Evolutionary conservation across 2,888 invertebrate genomes (phyloP).

Genomic region (Eutolmus rufibarbis): DNA sequence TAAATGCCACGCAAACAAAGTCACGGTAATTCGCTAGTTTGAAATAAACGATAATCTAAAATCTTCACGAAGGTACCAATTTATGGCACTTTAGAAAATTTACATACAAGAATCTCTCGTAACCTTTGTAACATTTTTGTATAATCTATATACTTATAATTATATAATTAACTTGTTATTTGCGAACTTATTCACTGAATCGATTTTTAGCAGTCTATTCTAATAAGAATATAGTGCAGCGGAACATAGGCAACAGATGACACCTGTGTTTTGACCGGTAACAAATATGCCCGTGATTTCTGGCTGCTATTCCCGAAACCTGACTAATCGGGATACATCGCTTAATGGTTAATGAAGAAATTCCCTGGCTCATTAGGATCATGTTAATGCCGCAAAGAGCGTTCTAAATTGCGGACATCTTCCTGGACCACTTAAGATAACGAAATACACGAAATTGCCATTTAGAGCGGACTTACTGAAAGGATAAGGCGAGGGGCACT

Average conservation of each 20-base stretch:
- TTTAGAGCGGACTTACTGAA: background rate
- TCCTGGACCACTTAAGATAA: constrained; percentile 37
- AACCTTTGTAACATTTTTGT: background rate
- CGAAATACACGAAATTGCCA: constrained; percentile 39
- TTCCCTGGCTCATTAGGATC: constrained; percentile 37
- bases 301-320: background rate
- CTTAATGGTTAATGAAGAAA: constrained; percentile 42
- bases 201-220: background rate
- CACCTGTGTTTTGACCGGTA: background rate
- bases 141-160: background rate
- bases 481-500: background rate
- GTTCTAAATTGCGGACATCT: constrained; percentile 27
- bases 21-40: too few relatives aligned
- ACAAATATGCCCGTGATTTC: background rate
- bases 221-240: background rate
- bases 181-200: too few relatives aligned
- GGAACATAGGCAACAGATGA: background rate
- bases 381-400: constrained; percentile 38
- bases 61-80: too few relatives aligned
- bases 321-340: constrained; percentile 18
- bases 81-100: too few relatives aligned
- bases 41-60: too few relatives aligned
- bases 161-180: too few relatives aligned
- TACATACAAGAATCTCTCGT: too few relatives aligned
- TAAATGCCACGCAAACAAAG: too few relatives aligned